These are phyloP conservation scores for Psophia crepitans DNA, from an alignment of 2,113 vertebrate species.

Conservation along the genomic window DNA sequence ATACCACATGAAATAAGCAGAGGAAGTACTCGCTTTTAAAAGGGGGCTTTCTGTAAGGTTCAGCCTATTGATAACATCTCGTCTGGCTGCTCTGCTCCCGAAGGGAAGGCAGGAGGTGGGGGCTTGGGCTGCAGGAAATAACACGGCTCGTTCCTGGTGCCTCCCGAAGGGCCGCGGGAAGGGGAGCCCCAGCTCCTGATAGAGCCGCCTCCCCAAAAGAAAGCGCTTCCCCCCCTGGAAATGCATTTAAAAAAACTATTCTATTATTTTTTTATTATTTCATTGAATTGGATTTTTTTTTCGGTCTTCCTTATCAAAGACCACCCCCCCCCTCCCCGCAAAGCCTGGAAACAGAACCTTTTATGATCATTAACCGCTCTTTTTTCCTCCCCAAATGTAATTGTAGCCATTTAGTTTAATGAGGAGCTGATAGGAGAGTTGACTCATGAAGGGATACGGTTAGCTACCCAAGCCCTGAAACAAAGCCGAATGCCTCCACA, in stretches of 20 bases:
- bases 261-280: neutral
- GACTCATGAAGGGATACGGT: slow-evolving; percentile 54
- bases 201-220: neutral
- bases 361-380: slow-evolving; percentile 3
- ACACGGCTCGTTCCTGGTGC: slow-evolving; percentile 4
- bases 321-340: no score
- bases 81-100: slow-evolving; percentile 70
- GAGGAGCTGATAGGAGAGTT: slow-evolving; percentile 62
- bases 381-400: slow-evolving; percentile 50
- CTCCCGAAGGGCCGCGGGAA: neutral
- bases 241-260: neutral
- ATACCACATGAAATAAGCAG: slow-evolving; percentile 75
- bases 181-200: neutral
- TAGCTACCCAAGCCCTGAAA: slow-evolving; percentile 61
- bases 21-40: slow-evolving; percentile 74
- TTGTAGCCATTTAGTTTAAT: slow-evolving; percentile 64
- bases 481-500: slow-evolving; percentile 61
- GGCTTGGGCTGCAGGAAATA: slow-evolving; percentile 57
- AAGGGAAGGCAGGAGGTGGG: slow-evolving; percentile 53
- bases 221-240: neutral
- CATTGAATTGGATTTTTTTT: neutral
- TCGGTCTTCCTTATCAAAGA: neutral
- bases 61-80: slow-evolving; percentile 75
- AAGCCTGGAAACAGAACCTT: slow-evolving; percentile 25
- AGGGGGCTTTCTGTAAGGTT: slow-evolving; percentile 66